A percentile compares a stretch with the other conserved stretches of the same genome.
Conservation (phyloP, 2,888 invertebrate species). For the Pycnomerus fuliginosus region DNA sequence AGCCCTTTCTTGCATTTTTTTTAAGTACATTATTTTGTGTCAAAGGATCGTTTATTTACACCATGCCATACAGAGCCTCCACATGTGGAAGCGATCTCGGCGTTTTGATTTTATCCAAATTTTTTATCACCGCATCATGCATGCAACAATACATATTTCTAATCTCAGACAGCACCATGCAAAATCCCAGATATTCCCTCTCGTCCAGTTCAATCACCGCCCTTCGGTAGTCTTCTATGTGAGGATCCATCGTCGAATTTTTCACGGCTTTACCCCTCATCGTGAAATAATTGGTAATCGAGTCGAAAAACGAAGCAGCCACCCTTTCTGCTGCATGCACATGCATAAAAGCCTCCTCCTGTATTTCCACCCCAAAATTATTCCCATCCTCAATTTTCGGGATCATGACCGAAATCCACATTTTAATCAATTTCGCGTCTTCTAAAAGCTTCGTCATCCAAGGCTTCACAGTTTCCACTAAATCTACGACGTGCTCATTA, state of each 20-base stretch:
- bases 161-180: constrained; percentile 8
- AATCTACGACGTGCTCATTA: constrained; percentile 3
- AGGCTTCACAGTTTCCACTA: constrained; percentile 10
- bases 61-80: constrained; percentile 5
- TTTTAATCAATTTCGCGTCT: constrained; percentile 11
- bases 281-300: constrained; percentile 8
- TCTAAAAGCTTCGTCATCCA: constrained; percentile 10
- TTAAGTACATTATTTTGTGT: no score
- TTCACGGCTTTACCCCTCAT: constrained; percentile 2
- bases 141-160: constrained; percentile 7
- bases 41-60: constrained; percentile 5
- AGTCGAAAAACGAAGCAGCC: constrained; percentile 4
- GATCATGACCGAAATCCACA: constrained; percentile 14
- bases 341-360: constrained; percentile 5
- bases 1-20: no score
- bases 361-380: constrained; percentile 10
- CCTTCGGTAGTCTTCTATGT: constrained; percentile 7
- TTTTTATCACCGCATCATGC: constrained; percentile 8
- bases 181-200: constrained; percentile 5
- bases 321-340: constrained; percentile 6
- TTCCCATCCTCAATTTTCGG: constrained; percentile 11
- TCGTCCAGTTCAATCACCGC: constrained; percentile 6
- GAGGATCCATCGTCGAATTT: constrained; percentile 2
- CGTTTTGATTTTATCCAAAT: constrained; percentile 8
- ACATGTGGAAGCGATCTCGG: background rate